Evolutionary conservation across 2,888 invertebrate species (phyloP).

Genomic region (Polydrusus pterygomalis): DNA sequence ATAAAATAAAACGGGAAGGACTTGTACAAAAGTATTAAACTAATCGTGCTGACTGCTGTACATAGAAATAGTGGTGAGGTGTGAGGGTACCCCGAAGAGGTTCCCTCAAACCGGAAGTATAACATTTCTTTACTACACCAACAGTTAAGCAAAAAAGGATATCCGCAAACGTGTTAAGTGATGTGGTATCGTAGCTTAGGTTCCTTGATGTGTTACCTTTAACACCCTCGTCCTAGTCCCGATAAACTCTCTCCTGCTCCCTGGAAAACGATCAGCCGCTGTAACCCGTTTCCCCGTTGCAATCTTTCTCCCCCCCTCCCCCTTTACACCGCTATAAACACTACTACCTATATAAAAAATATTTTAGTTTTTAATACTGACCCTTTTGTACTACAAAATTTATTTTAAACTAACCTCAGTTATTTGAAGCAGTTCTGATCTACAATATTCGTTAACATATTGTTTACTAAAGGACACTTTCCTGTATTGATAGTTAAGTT

Average conservation of each 20-base stretch:
- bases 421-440: too few relatives aligned
- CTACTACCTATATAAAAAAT: constrained; percentile 22
- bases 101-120: constrained; percentile 58
- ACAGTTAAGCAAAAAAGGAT: constrained; percentile 60
- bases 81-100: constrained; percentile 66
- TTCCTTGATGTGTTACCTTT: constrained; percentile 79
- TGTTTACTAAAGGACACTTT: too few relatives aligned
- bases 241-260: constrained; percentile 59
- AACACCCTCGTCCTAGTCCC: constrained; percentile 74
- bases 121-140: constrained; percentile 52
- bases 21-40: constrained; percentile 71
- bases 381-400: too few relatives aligned
- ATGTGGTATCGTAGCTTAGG: constrained; percentile 72
- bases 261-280: constrained; percentile 59
- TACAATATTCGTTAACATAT: too few relatives aligned
- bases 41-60: constrained; percentile 70
- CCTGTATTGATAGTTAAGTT: too few relatives aligned
- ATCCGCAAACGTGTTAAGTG: constrained; percentile 69
- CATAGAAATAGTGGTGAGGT: constrained; percentile 66
- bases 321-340: constrained; percentile 29
- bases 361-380: constrained; percentile 19
- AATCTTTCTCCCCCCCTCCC: constrained; percentile 31
- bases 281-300: constrained; percentile 35
- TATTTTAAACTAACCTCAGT: too few relatives aligned
- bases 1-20: constrained; percentile 67